These are phyloP conservation scores for Zygothrica quintamaculata DNA, from an alignment of 2,888 invertebrate genomes.

Conservation along the genomic window DNA sequence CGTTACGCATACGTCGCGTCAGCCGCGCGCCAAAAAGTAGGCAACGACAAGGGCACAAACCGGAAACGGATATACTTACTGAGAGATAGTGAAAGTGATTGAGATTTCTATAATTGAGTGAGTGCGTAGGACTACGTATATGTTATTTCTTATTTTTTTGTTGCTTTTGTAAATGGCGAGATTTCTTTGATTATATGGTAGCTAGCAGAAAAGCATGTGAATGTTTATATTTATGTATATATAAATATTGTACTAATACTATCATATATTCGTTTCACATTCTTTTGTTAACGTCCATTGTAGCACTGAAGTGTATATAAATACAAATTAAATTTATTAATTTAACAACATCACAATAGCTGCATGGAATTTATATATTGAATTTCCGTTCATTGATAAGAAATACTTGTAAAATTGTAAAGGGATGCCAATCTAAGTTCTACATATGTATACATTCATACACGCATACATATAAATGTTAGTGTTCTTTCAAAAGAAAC, in stretches of 20 bases:
- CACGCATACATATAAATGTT: not conserved
- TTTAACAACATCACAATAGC: not conserved
- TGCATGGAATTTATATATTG: not conserved
- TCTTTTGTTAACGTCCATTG: not conserved
- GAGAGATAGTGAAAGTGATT: slow-evolving; percentile 35
- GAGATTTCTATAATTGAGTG: slow-evolving; percentile 44
- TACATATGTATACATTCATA: not conserved
- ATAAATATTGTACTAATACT: not conserved
- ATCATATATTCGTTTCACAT: not conserved
- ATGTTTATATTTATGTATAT: too few relatives aligned
- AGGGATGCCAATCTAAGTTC: not conserved
- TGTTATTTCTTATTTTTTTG: slow-evolving; percentile 18
- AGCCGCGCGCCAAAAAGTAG: slow-evolving; percentile 64
- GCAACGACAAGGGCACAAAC: slow-evolving; percentile 45
- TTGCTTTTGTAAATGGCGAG: not conserved
- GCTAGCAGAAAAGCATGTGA: too few relatives aligned
- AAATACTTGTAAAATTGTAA: not conserved
- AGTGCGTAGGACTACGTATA: slow-evolving; percentile 7
- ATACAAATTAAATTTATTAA: not conserved
- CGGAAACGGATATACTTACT: slow-evolving; percentile 74
- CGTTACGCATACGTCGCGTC: slow-evolving; percentile 71
- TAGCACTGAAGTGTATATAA: not conserved
- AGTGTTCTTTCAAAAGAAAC: slow-evolving; percentile 2
- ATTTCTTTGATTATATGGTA: not conserved
- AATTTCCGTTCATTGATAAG: not conserved